Evolutionary conservation across 2,888 invertebrate species (phyloP), one percentile per base, ranked within the genome.

Genomic region (Brassicogethes aeneus): DNA sequence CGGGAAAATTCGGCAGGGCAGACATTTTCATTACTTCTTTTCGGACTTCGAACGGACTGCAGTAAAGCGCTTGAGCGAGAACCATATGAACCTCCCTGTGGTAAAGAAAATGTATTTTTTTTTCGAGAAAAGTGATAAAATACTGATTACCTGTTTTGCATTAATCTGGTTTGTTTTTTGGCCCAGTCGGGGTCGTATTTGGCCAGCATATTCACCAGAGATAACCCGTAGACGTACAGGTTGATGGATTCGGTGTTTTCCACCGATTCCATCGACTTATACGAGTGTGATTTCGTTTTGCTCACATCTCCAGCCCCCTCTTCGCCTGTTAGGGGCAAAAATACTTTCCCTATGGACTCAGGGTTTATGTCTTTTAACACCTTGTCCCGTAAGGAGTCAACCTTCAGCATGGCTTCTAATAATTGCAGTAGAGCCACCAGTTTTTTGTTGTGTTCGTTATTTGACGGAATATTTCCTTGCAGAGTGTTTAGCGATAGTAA

Each of bases 21-120:
- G 67, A 36, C 62, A 70, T 45, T 62, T 68, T 45, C 65, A 65
- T 43, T 49, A 67, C 44, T 60, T 62, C 36, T 61, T 62, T 55
- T 64, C 71, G 59, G 56, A 69, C 59, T 61, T 74, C 42, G 34
- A 59, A 57, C 2, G 68, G 60, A 7, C 74, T 70, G 1, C 64
- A 65, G 47, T 67, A 73, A 8, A 77, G 57, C 1, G 70, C 72
- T 36, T 70, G 59, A 1, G 75, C 74, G 42, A 76, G 60, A 14
- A 72, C 59, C 60, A 68, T 66, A 48, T 74, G 73, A 12, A 73
- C 65, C 48, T 69, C 68, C 46, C 64, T 64, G 40, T 40, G n/a
- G n/a, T 52, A 51, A 36, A 35, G 15, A 15, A 14, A 2, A 33
- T 37, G n/a, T 13, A 16, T 41, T 14, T 16, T 31, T 33, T 16